A percentile compares a stretch with the other conserved stretches of the same genome.
Evolutionary conservation across 2,797 vertebrate genomes (phyloP).

Genomic region (Cottoperca gobio): DNA sequence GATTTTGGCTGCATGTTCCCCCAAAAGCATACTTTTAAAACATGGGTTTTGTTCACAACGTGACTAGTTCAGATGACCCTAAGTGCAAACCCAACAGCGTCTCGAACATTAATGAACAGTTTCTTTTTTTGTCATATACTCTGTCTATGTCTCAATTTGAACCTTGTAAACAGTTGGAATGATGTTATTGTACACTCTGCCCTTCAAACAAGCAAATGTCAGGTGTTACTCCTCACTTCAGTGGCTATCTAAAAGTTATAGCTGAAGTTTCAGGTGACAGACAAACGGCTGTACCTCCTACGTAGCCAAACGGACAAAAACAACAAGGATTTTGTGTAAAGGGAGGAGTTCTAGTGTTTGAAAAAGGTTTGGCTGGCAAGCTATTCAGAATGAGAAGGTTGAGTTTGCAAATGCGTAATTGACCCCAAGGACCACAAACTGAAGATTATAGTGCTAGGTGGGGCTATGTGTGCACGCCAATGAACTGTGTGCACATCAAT

Average conservation of each 20-base stretch:
- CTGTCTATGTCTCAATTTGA: neutral
- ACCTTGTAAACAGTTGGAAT: neutral
- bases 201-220: conserved; percentile 5
- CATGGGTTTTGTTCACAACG: neutral
- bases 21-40: neutral
- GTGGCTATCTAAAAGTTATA: neutral
- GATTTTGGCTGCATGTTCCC: neutral
- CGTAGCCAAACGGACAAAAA: neutral
- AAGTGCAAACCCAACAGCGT: neutral
- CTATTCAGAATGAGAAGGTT: neutral
- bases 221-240: neutral
- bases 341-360: conserved; percentile 1
- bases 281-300: neutral
- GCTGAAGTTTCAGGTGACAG: conserved; percentile 26
- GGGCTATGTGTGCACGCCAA: neutral
- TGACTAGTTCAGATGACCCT: neutral
- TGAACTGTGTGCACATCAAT: conserved; percentile 27
- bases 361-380: neutral
- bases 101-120: neutral
- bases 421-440: neutral
- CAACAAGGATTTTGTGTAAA: neutral
- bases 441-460: conserved; percentile 4
- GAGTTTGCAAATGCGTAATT: neutral
- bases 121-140: neutral
- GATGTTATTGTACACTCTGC: neutral